Evolutionary conservation across 2,888 invertebrate genomes (phyloP), one percentile per base, ranked within the genome.

Genomic region (Boloria euphrosyne): DNA sequence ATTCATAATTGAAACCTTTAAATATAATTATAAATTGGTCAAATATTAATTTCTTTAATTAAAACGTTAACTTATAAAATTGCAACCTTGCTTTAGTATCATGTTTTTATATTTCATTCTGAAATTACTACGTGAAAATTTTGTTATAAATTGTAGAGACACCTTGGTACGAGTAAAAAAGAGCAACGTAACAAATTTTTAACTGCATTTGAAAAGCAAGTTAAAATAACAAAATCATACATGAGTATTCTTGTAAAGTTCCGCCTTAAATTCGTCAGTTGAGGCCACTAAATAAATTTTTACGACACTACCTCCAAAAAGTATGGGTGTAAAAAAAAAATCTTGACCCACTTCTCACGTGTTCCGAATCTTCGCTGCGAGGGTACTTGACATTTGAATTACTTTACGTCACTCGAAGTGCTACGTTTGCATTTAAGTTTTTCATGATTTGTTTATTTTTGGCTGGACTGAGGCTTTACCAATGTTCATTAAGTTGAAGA

Each of bases 321-420:
- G 31, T 55, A 55, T 61, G 52, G 47, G 17, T 60, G 59, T 51
- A 59, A 63, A 66, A 66, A 70, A 68, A 69, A 66, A 43, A 51
- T 65, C 72, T 69, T 71, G 72, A 72, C 72, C 71, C 63, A 72
- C 27, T 69, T 72, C 68, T 66, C 63, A 62, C 59, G 54, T 57
- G 16, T 62, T 62, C 63, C 62, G 69, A 72, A 69, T 69, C 71
- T 69, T 69, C 68, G 52, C 52, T 47, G 51, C 47, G 59, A 66
- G 72, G 44, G 70, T 65, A 54, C 71, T 69, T 57, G 54, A 44
- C 68, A 62, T 69, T 69, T 69, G 69, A 62, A 71, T 66, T 72
- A 71, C 69, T 66, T 67, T 67, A 44, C 63, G 70, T 66, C 70
- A 68, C 68, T 71, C 65, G 50, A 69, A 69, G 69, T 63, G 66